These are phyloP conservation scores for Tenthredo mesomela DNA, from an alignment of 2,888 invertebrate genomes.

Conservation along the genomic window DNA sequence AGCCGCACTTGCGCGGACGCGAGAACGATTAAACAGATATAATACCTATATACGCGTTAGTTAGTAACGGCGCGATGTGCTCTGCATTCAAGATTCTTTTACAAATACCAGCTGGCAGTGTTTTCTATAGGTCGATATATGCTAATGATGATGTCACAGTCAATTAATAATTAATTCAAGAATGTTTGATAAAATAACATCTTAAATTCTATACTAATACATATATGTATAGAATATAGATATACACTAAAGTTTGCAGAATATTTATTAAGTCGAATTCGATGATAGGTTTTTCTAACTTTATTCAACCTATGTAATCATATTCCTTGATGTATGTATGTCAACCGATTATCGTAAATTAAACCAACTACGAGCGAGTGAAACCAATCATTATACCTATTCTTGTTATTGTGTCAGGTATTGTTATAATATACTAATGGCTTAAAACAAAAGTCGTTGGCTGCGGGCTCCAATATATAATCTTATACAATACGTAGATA, in stretches of 20 bases:
- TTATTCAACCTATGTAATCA: not conserved
- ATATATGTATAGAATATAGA: too few species aligned
- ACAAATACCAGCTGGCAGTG: not conserved
- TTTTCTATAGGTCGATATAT: conserved; percentile 22
- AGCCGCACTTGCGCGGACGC: conserved; percentile 22
- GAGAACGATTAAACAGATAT: conserved; percentile 5
- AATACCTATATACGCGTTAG: not conserved
- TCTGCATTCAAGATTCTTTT: conserved; percentile 12
- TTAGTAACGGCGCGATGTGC: not conserved
- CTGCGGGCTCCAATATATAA: not conserved
- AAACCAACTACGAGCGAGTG: not conserved
- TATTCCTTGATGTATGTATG: not conserved
- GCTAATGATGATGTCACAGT: not conserved
- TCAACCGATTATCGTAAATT: not conserved
- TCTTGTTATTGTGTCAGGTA: not conserved
- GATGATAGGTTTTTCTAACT: not conserved
- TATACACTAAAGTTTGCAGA: not conserved
- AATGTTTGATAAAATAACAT: not conserved
- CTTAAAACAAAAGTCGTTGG: not conserved
- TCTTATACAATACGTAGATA: not conserved
- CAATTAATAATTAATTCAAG: not conserved
- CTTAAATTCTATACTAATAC: not conserved
- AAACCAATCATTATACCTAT: conserved; percentile 5
- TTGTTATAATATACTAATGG: not conserved
- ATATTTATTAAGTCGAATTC: not conserved